These are phyloP conservation scores for Chondrosia reniformis DNA, from an alignment of 37 sponge, comb jelly and placozoan species.

Conservation along the genomic window DNA sequence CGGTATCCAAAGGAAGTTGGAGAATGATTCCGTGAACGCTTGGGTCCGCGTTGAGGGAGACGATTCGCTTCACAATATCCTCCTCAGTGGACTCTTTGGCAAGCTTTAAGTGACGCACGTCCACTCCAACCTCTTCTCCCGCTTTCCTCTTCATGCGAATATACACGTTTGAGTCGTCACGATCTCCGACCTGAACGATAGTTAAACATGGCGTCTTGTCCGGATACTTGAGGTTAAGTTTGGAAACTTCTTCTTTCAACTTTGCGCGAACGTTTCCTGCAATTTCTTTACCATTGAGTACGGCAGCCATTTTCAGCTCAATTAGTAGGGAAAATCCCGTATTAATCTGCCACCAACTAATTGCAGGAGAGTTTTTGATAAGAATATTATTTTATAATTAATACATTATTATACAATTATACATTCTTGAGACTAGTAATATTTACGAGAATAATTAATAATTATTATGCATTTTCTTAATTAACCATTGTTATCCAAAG, in stretches of 20 bases:
- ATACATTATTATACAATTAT: no score
- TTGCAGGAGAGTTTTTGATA: no score
- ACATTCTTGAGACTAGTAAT: no score
- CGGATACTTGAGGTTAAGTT: conserved; percentile 41
- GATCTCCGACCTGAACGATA: conserved; percentile 84
- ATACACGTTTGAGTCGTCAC: conserved; percentile 88
- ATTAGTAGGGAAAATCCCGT: no score
- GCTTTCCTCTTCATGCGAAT: conserved; percentile 93
- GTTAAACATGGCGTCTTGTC: conserved; percentile 59
- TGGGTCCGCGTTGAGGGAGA: conserved; percentile 66
- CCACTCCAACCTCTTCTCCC: conserved; percentile 54
- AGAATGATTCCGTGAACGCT: conserved; percentile 83
- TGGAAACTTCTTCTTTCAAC: conserved; percentile 48
- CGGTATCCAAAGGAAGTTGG: conserved; percentile 78
- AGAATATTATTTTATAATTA: no score
- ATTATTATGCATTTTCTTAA: no score
- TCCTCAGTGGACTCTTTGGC: conserved; percentile 45
- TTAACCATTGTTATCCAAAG: no score
- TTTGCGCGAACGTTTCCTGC: conserved; percentile 63
- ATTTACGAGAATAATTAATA: no score
- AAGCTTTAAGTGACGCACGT: conserved; percentile 74
- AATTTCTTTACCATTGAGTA: conserved; percentile 76
- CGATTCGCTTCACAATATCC: conserved; percentile 47
- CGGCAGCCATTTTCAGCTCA: conserved; percentile 37
- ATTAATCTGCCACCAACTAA: no score